Conservation (phyloP, 2,113 vertebrate genomes). For the Silurus glanis region DNA sequence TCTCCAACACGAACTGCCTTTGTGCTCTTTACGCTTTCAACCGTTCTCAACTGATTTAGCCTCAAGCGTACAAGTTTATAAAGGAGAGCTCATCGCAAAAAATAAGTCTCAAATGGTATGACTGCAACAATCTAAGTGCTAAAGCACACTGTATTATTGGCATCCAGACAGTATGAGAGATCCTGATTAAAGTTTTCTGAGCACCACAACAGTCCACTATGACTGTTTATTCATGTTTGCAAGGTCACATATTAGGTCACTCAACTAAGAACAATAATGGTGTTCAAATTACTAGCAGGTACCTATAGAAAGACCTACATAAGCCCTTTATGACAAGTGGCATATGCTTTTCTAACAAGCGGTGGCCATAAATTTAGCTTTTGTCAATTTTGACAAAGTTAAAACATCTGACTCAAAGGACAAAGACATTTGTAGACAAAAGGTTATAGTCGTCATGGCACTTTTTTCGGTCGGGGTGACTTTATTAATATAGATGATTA, state of each 20-base stretch:
- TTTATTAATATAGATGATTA: too few relatives aligned
- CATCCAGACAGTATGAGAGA: slow-evolving; percentile 56
- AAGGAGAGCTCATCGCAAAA: not conserved
- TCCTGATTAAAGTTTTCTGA: slow-evolving; percentile 48
- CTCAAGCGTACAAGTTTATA: slow-evolving; percentile 30
- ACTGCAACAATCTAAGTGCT: slow-evolving; percentile 56
- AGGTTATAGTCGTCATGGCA: not conserved
- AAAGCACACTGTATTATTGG: slow-evolving; percentile 50
- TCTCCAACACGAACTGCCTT: slow-evolving; percentile 64
- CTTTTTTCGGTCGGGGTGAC: not conserved
- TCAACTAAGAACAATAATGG: not conserved
- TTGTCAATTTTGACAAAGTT: not conserved
- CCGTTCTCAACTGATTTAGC: slow-evolving; percentile 52
- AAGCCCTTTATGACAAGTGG: not conserved
- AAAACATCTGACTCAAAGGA: not conserved
- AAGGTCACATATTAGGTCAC: not conserved
- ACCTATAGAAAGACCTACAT: not conserved
- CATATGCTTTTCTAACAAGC: not conserved
- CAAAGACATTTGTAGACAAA: not conserved
- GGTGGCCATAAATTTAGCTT: not conserved
- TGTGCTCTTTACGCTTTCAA: slow-evolving; percentile 61
- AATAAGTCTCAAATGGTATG: slow-evolving; percentile 46
- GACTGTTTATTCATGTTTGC: not conserved
- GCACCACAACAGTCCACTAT: not conserved
- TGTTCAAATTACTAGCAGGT: not conserved